These are phyloP conservation scores for Galerucella calmariensis DNA, from an alignment of 2,888 invertebrate genomes.

Conservation along the genomic window DNA sequence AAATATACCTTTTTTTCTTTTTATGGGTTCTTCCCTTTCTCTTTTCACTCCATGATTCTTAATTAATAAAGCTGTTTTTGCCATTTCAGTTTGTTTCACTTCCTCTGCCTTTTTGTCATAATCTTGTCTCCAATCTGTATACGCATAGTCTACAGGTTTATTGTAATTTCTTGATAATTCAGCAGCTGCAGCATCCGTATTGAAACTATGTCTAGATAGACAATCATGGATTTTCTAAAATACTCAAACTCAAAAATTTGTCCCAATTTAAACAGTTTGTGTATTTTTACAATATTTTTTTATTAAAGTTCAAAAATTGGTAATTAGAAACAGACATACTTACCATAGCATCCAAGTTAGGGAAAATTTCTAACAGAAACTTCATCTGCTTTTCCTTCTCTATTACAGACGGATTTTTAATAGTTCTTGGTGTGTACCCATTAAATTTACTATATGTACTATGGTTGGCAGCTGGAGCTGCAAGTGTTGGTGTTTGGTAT, in stretches of 20 bases:
- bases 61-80: conserved; percentile 36
- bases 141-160: conserved; percentile 50
- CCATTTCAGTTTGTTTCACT: conserved; percentile 55
- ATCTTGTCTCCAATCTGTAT: conserved; percentile 56
- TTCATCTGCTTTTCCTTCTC: conserved; percentile 72
- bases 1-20: conserved; percentile 53
- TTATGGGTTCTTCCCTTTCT: conserved; percentile 43
- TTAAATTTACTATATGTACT: conserved; percentile 43
- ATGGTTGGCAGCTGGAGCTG: conserved; percentile 37
- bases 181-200: conserved; percentile 69
- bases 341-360: conserved; percentile 71
- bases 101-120: conserved; percentile 62
- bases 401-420: conserved; percentile 56
- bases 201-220: conserved; percentile 69
- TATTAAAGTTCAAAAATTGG: not conserved
- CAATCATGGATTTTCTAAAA: conserved; percentile 69
- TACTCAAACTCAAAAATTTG: conserved; percentile 1
- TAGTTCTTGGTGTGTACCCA: conserved; percentile 42
- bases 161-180: conserved; percentile 63
- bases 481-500: conserved; percentile 25
- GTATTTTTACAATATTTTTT: not conserved
- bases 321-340: conserved; percentile 12
- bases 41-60: conserved; percentile 46
- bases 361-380: conserved; percentile 74
- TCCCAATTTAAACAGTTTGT: not conserved